Conservation (phyloP, 2,797 vertebrate species). For the Atherinosoma microstoma region DNA sequence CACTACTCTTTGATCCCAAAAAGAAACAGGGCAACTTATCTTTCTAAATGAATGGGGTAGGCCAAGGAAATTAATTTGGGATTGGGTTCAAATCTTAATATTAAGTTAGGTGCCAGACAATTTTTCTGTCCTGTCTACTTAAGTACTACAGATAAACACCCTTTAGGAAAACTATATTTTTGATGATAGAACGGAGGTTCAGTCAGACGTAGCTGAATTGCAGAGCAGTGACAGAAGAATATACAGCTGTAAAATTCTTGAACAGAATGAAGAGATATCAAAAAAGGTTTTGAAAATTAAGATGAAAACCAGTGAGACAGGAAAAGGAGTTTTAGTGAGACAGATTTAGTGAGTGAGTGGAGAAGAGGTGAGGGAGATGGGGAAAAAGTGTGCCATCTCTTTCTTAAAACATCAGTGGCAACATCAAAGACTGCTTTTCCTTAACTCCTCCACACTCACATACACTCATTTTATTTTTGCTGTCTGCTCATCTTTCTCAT, state of each 20-base stretch:
- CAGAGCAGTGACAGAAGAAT: constrained; percentile 30
- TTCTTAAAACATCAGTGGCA: constrained; percentile 33
- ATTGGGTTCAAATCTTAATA: background rate
- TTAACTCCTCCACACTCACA: constrained; percentile 19
- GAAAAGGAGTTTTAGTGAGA: constrained; percentile 41
- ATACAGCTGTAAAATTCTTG: constrained; percentile 40
- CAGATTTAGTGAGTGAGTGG: constrained; percentile 38
- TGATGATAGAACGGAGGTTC: constrained; percentile 23
- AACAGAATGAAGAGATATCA: constrained; percentile 59
- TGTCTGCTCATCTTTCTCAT: background rate
- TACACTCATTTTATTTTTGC: constrained; percentile 13
- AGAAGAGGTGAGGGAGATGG: constrained; percentile 30
- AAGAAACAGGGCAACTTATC: too few relatives aligned
- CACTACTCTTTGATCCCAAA: too few relatives aligned
- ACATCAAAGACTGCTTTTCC: constrained; percentile 60
- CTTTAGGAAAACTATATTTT: constrained; percentile 11
- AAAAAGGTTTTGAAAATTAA: constrained; percentile 57
- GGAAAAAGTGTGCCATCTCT: constrained; percentile 42
- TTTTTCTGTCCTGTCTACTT: background rate
- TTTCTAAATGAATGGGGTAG: too few relatives aligned
- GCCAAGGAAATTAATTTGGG: too few relatives aligned
- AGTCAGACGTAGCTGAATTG: constrained; percentile 19
- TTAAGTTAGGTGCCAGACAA: background rate
- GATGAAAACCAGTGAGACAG: constrained; percentile 58
- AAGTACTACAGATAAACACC: background rate